Conservation (phyloP, 1,140 invertebrate species). For the Drosophila navojoa region DNA sequence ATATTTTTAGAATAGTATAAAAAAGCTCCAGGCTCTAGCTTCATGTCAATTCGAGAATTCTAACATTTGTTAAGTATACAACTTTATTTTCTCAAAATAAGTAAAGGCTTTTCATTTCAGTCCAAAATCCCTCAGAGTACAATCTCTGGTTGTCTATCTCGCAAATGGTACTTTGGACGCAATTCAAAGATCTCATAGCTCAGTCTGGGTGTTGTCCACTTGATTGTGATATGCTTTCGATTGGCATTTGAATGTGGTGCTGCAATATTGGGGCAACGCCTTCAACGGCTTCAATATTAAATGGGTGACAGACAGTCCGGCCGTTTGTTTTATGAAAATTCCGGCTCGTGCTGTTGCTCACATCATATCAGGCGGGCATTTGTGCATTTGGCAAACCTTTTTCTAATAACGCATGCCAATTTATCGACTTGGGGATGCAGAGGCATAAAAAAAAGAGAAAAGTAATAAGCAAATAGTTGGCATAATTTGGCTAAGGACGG, state of each 20-base stretch:
- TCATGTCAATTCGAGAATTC: too few relatives aligned
- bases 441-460: conserved; percentile 30
- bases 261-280: conserved; percentile 27
- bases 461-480: conserved; percentile 80
- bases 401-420: conserved; percentile 75
- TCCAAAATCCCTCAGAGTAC: too few relatives aligned
- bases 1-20: too few relatives aligned
- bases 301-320: background rate
- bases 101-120: too few relatives aligned
- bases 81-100: too few relatives aligned
- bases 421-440: conserved; percentile 40
- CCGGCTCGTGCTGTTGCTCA: conserved; percentile 18
- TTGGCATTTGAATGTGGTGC: conserved; percentile 32
- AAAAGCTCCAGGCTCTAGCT: too few relatives aligned
- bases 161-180: background rate
- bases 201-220: background rate
- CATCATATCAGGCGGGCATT: conserved; percentile 57
- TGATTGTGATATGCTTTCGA: conserved; percentile 9
- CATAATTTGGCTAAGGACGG: conserved; percentile 64
- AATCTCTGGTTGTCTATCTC: too few relatives aligned
- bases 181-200: background rate
- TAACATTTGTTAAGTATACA: too few relatives aligned
- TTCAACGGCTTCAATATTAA: background rate
- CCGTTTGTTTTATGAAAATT: conserved; percentile 17
- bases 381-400: conserved; percentile 77